Evolutionary conservation across 2,113 vertebrate genomes (phyloP), one percentile per base, ranked within the genome.

Genomic region (Leptobrachium leishanense): DNA sequence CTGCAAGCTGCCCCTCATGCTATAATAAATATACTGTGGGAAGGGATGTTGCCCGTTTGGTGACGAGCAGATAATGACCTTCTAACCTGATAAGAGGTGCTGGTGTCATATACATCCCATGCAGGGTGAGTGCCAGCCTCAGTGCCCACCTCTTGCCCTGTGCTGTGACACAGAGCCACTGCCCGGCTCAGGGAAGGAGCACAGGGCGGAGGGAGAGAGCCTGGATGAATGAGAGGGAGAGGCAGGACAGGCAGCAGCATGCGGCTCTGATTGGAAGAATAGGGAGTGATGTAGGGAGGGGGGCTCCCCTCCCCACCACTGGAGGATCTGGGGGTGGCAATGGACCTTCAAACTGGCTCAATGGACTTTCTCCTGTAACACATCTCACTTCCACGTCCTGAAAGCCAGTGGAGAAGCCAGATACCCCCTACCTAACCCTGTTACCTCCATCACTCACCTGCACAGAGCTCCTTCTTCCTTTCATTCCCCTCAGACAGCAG

Each of bases 241-340:
- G 55, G 0, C 6, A 68, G 41, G n/a, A 2, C 55, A 4, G 59
- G 62, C 5, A 2, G 8, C 40, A 40, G 15, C 74, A 46, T 39
- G n/a, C 3, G 40, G 63, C 7, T 68, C n/a, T 66, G 57, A 15
- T 62, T 81, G 69, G 76, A 5, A 79, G 80, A 43, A 59, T 76
- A 65, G 55, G 41, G 54, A 8, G 8, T 44, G 68, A 84, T 76
- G 84, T 83, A 81, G 43, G 87, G 0, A 83, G 80, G 72, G 85
- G 81, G 77, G 74, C 82, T 69, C 85, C 72, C 86, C 81, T 67
- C 85, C 82, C 74, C 82, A 57, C 81, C 85, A 87, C 62, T 72
- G 77, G 63, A 72, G 71, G 55, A 44, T 15, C 43, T 44, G 43
- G 68, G 70, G 77, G 77, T 79, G 77, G 77, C 70, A 67, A 74